phyloP scores from a whole-genome alignment of 2,797 vertebrate genomes.

The Oreochromis mossambicus region DNA sequence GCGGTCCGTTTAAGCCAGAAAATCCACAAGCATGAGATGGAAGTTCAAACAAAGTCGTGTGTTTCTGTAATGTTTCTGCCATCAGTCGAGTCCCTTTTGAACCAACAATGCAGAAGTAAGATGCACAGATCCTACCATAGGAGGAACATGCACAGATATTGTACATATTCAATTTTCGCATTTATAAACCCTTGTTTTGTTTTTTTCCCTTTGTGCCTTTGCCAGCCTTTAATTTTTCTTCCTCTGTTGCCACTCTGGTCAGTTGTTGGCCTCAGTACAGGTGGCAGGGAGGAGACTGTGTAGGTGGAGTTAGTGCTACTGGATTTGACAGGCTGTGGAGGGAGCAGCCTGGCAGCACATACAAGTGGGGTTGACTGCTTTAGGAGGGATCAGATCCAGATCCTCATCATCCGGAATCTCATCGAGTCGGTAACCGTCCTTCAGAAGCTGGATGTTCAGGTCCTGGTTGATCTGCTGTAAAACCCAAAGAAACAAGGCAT shows the following conservation, averaged over 20 bases:
- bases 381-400: constrained; percentile 97
- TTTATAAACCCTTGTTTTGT: constrained; percentile 31
- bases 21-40: constrained; percentile 37
- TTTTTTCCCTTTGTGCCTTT: constrained; percentile 37
- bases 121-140: constrained; percentile 72
- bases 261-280: constrained; percentile 40
- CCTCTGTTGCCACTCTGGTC: constrained; percentile 25
- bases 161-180: constrained; percentile 46
- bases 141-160: constrained; percentile 66
- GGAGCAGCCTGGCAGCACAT: constrained; percentile 98
- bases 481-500: neutral
- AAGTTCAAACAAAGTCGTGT: constrained; percentile 19
- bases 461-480: constrained; percentile 99
- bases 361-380: constrained; percentile 96
- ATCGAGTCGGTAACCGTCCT: constrained; percentile 95
- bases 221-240: constrained; percentile 29
- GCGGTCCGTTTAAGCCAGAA: constrained; percentile 14
- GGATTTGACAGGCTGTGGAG: constrained; percentile 95
- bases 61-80: constrained; percentile 53
- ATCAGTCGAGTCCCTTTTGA: constrained; percentile 33
- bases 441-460: constrained; percentile 98
- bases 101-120: constrained; percentile 41
- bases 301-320: constrained; percentile 74
- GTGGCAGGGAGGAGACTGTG: constrained; percentile 28
- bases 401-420: constrained; percentile 98